Evolutionary conservation across 2,888 invertebrate species (phyloP), one percentile per base, ranked within the genome.

Genomic region (Pimpla rufipes): DNA sequence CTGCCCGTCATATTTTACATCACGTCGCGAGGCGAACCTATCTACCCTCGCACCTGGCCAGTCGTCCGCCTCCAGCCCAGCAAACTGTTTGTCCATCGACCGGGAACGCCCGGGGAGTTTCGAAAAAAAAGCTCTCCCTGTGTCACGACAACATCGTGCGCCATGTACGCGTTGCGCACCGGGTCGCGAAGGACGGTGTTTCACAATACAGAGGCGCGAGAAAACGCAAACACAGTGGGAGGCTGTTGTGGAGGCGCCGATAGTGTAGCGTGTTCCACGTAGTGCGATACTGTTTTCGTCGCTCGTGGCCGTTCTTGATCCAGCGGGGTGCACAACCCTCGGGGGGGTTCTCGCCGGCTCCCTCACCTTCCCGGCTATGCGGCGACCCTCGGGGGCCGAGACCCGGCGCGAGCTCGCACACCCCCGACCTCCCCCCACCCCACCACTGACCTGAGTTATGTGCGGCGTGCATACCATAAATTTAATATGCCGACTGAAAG

Each of bases 401-500:
- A 7, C 62, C 62, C 37, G 37, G 62, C 62, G 62, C 62, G 62
- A 40, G 62, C 37, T 62, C 37, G 62, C 62, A 37, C 10, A 18
- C 37, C 37, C 62, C 8, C n/a, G n/a, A n/a, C n/a, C n/a, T n/a
- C n/a, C n/a, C n/a, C n/a, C n/a, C n/a, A n/a, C n/a, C 50, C 13
- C 35, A 35, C 62, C 62, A 16, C 37, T 2, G 62, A 18, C 23
- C 57, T 88, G 90, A 90, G 90, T 90, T 90, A 90, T 90, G 90
- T 87, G 88, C 88, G 88, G 88, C 85, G 86, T 88, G 89, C 90
- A 90, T 90, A 90, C 91, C 91, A 90, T 91, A 91, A 91, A 91
- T 91, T 91, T 91, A 91, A 91, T 91, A 91, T 90, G 91, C 90
- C 90, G 89, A 88, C 88, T 90, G 89, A 90, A 90, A 90, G 91